Conservation (phyloP, 2,888 invertebrate species). For the Caenorhabditis becei region DNA sequence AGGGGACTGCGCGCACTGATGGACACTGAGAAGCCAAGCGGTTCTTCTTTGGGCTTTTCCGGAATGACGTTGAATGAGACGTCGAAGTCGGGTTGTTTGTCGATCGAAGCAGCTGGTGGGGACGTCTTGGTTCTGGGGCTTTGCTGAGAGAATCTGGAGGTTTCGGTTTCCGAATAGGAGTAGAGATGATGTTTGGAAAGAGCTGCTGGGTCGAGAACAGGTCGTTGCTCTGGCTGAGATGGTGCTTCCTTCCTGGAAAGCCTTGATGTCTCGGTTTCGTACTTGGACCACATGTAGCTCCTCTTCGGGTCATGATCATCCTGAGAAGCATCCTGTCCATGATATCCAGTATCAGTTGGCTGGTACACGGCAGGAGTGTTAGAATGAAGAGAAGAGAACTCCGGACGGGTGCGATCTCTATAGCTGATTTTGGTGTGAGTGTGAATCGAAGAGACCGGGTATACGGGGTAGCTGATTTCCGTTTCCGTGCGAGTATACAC, state of each 20-base stretch:
- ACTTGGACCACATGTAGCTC: slow-evolving; percentile 32
- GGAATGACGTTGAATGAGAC: slow-evolving; percentile 52
- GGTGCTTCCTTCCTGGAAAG: slow-evolving; percentile 15
- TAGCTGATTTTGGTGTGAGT: slow-evolving; percentile 16
- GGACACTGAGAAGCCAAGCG: slow-evolving; percentile 67
- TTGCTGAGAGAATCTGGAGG: neutral
- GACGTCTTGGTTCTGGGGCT: slow-evolving; percentile 1
- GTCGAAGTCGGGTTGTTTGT: slow-evolving; percentile 55
- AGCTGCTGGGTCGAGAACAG: slow-evolving; percentile 17
- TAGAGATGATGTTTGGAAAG: slow-evolving; percentile 17
- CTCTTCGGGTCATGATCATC: neutral
- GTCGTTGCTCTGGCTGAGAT: neutral
- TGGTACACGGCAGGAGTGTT: no score
- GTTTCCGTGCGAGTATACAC: slow-evolving; percentile 26
- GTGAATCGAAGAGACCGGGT: slow-evolving; percentile 16
- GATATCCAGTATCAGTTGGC: no score
- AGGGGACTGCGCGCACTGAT: slow-evolving; percentile 67
- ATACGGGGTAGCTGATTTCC: neutral
- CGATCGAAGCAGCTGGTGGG: neutral
- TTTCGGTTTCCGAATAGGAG: slow-evolving; percentile 28
- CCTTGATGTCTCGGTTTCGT: slow-evolving; percentile 22
- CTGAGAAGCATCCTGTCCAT: no score
- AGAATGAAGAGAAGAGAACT: no score
- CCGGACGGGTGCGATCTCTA: neutral
- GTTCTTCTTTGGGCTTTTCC: slow-evolving; percentile 36